Conservation (phyloP, 2,113 vertebrate species). For the Chloropsis hardwickii region DNA sequence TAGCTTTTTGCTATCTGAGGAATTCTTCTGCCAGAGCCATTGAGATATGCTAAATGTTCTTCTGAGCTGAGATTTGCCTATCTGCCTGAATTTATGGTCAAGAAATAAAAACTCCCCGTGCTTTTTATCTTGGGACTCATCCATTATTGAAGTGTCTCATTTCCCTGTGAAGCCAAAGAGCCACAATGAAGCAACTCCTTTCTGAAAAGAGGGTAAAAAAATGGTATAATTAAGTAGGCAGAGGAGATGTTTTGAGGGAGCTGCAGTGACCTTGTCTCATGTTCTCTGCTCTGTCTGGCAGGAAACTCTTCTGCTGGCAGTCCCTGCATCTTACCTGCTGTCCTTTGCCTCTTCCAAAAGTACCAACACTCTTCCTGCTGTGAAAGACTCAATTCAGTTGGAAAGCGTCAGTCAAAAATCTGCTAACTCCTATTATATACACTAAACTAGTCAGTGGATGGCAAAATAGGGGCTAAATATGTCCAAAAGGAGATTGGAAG, state of each 20-base stretch:
- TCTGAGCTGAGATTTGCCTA: background rate
- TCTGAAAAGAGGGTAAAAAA: background rate
- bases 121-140: background rate
- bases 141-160: background rate
- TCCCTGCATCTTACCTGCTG: background rate
- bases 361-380: background rate
- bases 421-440: background rate
- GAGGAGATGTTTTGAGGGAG: background rate
- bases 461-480: background rate
- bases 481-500: background rate
- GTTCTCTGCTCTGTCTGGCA: background rate
- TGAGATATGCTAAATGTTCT: background rate
- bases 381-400: background rate
- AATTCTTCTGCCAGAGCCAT: background rate
- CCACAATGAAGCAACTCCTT: background rate
- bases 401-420: background rate
- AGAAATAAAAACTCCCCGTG: rapidly evolving
- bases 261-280: background rate
- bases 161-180: background rate
- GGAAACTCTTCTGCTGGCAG: background rate
- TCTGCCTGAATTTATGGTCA: background rate
- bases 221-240: background rate
- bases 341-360: background rate
- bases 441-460: background rate
- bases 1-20: background rate